Base-by-base conservation (phyloP, 2,888 invertebrate genomes). In the Leptothorax acervorum region DNA sequence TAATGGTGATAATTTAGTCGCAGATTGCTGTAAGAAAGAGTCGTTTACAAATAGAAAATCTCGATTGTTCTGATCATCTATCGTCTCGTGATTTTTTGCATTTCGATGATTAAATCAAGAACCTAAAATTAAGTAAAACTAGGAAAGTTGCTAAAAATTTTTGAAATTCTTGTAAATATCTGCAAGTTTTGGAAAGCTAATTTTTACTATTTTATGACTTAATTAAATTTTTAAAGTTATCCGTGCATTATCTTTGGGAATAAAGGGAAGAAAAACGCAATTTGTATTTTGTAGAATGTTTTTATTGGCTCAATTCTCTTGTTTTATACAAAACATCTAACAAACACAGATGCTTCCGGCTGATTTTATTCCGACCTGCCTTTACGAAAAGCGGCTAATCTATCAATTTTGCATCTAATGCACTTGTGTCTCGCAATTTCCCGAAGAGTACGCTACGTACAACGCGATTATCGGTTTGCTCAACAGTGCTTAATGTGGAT, bases 281-380 rank as follows among this genome's bases (percentile, higher is more conserved):
- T 35, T 23, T 1, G 12, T 42, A 48, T 68, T 86, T 90, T 83
- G 82, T 90, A 87, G 90, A 90, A 90, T 88, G 82, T 87, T 88
- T 93, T 92, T 93, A 92, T 93, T 93, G 90, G 89, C 91, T 92
- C 90, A 90, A 90, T 92, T 90, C 89, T 18, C 28, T 86, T 92
- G 89, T 93, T 93, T 93, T 93, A 93, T 93, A 93, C 92, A 93
- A 93, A 93, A 93, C 93, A 93, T 93, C 93, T 93, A 93, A 92
- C 90, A 93, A 93, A 93, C 93, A 93, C 88, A 92, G 90, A 90
- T 90, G 89, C 91, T 87, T 85, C 85, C 87, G 89, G 88, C 90
- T 88, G 89, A 90, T 88, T 48, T 57, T 60, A 79, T 84, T 89
- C 81, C 84, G 89, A 86, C 87, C 85, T 86, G 88, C 86, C 84